These are phyloP conservation scores for Aldrovandia affinis DNA, from an alignment of 2,797 vertebrate genomes.

Conservation along the genomic window DNA sequence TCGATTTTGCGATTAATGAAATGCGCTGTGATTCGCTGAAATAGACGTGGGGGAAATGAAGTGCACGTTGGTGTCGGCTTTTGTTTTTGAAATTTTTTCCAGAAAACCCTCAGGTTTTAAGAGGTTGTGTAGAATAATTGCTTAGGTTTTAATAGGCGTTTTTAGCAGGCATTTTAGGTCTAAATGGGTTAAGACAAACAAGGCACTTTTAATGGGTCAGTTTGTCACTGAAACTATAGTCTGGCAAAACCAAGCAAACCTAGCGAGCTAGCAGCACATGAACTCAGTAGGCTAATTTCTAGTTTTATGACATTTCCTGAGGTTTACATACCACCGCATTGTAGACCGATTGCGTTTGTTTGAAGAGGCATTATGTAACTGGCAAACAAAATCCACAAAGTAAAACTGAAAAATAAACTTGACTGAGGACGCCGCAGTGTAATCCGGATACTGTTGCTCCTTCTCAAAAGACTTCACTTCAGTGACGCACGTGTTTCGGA, in stretches of 20 bases:
- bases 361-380: constrained; percentile 15
- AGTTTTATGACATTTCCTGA: background rate
- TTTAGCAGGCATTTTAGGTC: too few species aligned
- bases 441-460: background rate
- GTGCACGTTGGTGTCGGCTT: too few species aligned
- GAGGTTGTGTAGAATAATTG: too few species aligned
- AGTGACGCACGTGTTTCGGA: constrained; percentile 3
- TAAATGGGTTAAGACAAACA: too few species aligned
- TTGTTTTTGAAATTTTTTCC: too few species aligned
- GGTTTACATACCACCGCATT: background rate
- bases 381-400: too few species aligned
- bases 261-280: background rate
- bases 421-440: background rate
- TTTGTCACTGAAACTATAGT: background rate
- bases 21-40: too few species aligned
- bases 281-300: background rate
- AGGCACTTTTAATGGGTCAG: background rate
- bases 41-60: too few species aligned
- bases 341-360: background rate
- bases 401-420: background rate
- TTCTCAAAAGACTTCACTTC: background rate
- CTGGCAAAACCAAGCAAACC: background rate
- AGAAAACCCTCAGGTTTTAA: too few species aligned
- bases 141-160: too few species aligned
- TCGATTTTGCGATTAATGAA: too few species aligned